Base-by-base conservation (phyloP, 2,797 vertebrate species). In the Hippopotamyrus pictus region DNA sequence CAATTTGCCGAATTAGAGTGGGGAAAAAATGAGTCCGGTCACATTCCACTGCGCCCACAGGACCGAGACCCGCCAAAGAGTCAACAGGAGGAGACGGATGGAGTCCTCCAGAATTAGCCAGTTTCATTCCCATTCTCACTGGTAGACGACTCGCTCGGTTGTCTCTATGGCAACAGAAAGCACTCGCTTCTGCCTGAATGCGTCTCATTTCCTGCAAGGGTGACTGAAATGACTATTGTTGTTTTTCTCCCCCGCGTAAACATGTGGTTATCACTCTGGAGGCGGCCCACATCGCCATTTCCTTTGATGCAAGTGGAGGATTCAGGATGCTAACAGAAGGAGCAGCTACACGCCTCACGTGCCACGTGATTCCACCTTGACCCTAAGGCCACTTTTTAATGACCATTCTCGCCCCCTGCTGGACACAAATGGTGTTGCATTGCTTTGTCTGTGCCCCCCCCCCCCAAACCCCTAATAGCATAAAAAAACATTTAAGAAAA, bases 121-220 rank as follows among this genome's bases (percentile, higher is more conserved):
- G 37, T n/a, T 83, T 84, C 17, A 17, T 62, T 48, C 46, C 44
- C 11, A 19, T 17, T 76, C 89, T 53, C 29, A 46, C 54, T n/a
- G 59, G 14, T 48, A 48, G 11, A 41, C 19, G 57, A 50, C 62
- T 69, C 3, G 88, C 89, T 90, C 90, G 83, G 44, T 90, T 73
- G 94, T 96, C 94, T 92, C 94, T 93, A 94, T 95, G 90, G 94
- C 91, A 95, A 95, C 95, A 91, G 90, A 91, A 94, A 93, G 92
- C 93, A 94, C 92, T 92, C 90, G 89, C 89, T 92, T 44, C 92
- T 59, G 86, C 90, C 54, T 65, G 87, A 89, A 5, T 76, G 46
- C 12, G n/a, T 87, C 84, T 87, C 48, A 87, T 87, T 87, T 86
- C 85, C 85, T 76, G 25, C 11, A 79, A 37, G 46, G 62, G 19